phyloP scores from a whole-genome alignment of 2,113 vertebrate genomes.

The Sus scrofa region T2T-Sscrofa CM000814.6:3265001-3265500 shows the following conservation, averaged over 20 bases:
- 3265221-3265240: background rate
- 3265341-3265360: background rate
- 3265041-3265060: background rate
- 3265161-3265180: background rate
- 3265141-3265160: background rate
- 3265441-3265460: background rate
- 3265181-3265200: background rate
- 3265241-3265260: background rate
- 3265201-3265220: background rate
- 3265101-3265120: background rate
- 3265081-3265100: background rate
- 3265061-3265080: background rate
- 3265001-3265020: background rate
- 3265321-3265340: background rate
- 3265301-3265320: rapidly evolving
- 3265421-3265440: background rate
- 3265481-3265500: background rate
- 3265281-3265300: background rate
- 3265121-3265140: background rate
- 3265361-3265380: background rate
- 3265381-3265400: background rate
- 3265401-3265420: background rate
- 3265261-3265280: no score
- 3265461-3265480: background rate
- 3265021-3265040: background rate